Evolutionary conservation across 2,113 vertebrate species (phyloP), one percentile per base, ranked within the genome.

Genomic region (Sebastes schlegelii): DNA sequence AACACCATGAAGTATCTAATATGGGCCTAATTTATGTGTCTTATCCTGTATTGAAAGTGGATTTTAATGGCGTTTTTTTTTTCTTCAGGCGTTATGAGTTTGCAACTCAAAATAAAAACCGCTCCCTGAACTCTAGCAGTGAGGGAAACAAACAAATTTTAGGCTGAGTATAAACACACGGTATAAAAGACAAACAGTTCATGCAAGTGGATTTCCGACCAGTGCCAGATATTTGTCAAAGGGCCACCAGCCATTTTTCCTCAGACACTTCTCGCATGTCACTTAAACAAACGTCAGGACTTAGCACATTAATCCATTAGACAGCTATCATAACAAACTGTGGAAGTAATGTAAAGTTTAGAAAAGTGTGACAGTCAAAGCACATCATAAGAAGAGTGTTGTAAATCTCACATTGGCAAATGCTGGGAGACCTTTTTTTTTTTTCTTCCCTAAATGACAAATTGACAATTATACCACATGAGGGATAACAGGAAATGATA

Each of bases 321-420:
- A 83, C 42, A 54, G 79, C 54, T 80, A 74, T 88, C 85, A 92
- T 89, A 92, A 94, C 91, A 92, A 90, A 84, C 68, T 63, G 71
- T 68, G 63, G 52, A 86, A 81, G 77, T 86, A 82, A 84, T 67
- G 74, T 77, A 69, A 88, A 87, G 82, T 91, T 90, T 91, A 82
- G 49, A 80, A 69, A 87, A 79, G 66, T 84, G 70, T 83, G 78
- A 77, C 26, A 62, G 75, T 88, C 80, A 51, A 86, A 91, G 86
- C 62, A 73, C 72, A 67, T 85, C 69, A 21, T 49, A 5, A 79
- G 75, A 73, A 40, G 62, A 71, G 17, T 17, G 45, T 40, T 57
- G 46, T 79, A 76, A 75, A 83, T 88, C n/a, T 40, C 81, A 12
- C 11, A 82, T 40, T 79, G 74, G 74, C 49, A 58, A 65, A 72